Evolutionary conservation across 1,140 invertebrate species (phyloP), one percentile per base, ranked within the genome.

Genomic region (Lordiphosa clarofinis): DNA sequence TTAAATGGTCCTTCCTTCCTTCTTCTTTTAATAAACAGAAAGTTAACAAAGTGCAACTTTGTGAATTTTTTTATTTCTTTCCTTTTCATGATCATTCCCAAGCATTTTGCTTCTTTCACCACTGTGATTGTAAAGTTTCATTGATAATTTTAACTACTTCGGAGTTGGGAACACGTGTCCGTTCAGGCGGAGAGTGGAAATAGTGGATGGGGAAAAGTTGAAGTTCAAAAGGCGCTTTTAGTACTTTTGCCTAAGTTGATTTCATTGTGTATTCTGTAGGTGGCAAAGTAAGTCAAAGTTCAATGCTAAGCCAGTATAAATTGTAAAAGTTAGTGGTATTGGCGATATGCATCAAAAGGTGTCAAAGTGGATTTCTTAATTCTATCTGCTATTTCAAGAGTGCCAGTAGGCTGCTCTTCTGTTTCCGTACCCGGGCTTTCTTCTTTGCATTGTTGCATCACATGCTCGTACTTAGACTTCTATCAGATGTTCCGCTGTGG

Each of bases 101-200:
- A 69, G 47, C 59, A 56, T 53, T 56, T 52, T 15, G 12, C 31
- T 59, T 28, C 24, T 28, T 7, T 28, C 7, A 6, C 24, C 24
- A 52, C 63, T 56, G 63, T 76, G 73, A 76, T 81, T 81, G 76
- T 82, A 81, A 81, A 81, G 67, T 81, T 81, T 81, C 72, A 82
- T 81, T 81, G 76, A 81, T 81, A 82, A 81, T 82, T 81, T 82
- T 82, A 81, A 82, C 76, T 73, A 81, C 62, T 61, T 52, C 55
- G 53, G 6, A 28, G 62, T 38, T 60, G 37, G 7, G 24, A 7
- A 74, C 56, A 73, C 61, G 65, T 69, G 61, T 57, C 33, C 10
- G 44, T 28, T 57, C 50, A 19, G n/a, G 40, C 1, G 38, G 38
- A 11, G 47, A 10, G 31, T 4, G 47, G 10, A 3, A 19, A 46